These are phyloP conservation scores for Mycalesis mineus DNA, from an alignment of 2,888 invertebrate genomes.

Conservation along the genomic window DNA sequence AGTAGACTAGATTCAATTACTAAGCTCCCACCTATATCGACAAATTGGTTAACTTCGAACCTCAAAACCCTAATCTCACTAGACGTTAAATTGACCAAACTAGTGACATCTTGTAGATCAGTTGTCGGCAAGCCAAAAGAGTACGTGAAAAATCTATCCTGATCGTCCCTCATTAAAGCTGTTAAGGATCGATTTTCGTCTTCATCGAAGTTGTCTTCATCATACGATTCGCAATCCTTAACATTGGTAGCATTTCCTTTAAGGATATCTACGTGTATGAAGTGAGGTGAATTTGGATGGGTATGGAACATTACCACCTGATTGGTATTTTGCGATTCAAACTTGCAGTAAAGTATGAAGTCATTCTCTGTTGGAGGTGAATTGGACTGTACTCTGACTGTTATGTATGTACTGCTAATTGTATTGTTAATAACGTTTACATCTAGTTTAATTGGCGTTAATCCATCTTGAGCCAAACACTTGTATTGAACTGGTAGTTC, in stretches of 20 bases:
- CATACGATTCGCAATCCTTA: slow-evolving; percentile 61
- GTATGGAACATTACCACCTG: slow-evolving; percentile 71
- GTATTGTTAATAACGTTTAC: slow-evolving; percentile 60
- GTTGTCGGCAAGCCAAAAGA: slow-evolving; percentile 84
- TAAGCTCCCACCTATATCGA: slow-evolving; percentile 89
- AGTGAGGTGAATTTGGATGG: slow-evolving; percentile 80
- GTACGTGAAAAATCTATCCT: slow-evolving; percentile 86
- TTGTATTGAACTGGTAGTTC: slow-evolving; percentile 61
- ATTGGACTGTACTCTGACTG: slow-evolving; percentile 71
- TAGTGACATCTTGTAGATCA: slow-evolving; percentile 81
- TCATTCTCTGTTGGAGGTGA: slow-evolving; percentile 74
- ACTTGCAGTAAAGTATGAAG: slow-evolving; percentile 65
- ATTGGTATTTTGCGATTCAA: slow-evolving; percentile 59
- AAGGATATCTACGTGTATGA: slow-evolving; percentile 54
- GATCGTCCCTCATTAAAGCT: slow-evolving; percentile 77
- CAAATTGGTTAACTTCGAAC: slow-evolving; percentile 83
- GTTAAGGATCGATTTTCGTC: slow-evolving; percentile 47
- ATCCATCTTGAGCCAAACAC: slow-evolving; percentile 66
- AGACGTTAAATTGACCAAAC: slow-evolving; percentile 82
- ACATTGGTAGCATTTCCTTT: slow-evolving; percentile 44
- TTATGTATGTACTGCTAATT: slow-evolving; percentile 38
- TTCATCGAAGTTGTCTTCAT: slow-evolving; percentile 45
- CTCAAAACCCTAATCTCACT: slow-evolving; percentile 81
- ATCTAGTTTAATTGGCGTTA: slow-evolving; percentile 54
- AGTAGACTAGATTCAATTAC: slow-evolving; percentile 84